Conservation (phyloP, 2,888 invertebrate species). For the Xylota segnis region DNA sequence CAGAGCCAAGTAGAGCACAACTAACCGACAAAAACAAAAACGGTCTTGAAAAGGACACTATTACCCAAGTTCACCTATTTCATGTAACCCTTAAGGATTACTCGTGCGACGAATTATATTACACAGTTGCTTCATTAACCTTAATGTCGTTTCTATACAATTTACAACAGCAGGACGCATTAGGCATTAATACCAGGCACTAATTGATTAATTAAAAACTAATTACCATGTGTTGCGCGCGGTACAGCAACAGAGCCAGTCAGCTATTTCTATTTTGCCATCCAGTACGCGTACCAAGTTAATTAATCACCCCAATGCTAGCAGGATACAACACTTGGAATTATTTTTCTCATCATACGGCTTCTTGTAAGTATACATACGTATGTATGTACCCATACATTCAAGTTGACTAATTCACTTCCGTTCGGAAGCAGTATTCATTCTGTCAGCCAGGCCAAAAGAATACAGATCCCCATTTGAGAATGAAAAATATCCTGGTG, state of each 20-base stretch:
- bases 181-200: not conserved
- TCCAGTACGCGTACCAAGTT: conserved; percentile 16
- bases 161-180: conserved; percentile 9
- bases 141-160: not conserved
- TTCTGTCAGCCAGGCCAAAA: not conserved
- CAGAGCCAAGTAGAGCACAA: too few relatives aligned
- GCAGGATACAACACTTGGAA: conserved; percentile 5
- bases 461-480: conserved; percentile 4
- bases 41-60: too few relatives aligned
- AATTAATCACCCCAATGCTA: conserved; percentile 3
- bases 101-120: not conserved
- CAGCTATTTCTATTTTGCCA: conserved; percentile 8
- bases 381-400: too few relatives aligned
- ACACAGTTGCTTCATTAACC: not conserved
- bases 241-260: not conserved
- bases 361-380: too few relatives aligned
- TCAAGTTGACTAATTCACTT: conserved; percentile 40
- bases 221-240: conserved; percentile 25
- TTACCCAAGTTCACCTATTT: too few relatives aligned
- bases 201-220: conserved; percentile 46
- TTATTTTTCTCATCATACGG: not conserved
- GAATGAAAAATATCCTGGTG: conserved; percentile 18
- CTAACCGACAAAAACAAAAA: too few relatives aligned
- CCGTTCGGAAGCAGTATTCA: conserved; percentile 12
- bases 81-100: not conserved